Conservation (phyloP, 2,797 vertebrate genomes). For the Onychomys leucogaster region DNA sequence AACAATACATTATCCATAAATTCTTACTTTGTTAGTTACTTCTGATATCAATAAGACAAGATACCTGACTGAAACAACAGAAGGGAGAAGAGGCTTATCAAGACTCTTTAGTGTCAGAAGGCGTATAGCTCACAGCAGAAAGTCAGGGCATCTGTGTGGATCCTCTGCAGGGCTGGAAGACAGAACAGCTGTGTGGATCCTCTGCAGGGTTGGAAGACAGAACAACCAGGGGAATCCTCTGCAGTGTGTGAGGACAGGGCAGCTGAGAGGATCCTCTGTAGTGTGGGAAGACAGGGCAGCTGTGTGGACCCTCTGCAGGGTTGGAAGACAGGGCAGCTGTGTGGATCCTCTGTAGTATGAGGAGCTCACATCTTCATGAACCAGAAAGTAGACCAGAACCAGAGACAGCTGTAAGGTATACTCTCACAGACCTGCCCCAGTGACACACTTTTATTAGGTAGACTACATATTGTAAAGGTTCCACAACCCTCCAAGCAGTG, state of each 20-base stretch:
- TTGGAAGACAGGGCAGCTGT: accelerated
- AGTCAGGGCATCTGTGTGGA: neutral
- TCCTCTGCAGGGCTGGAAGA: neutral
- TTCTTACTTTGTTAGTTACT: neutral
- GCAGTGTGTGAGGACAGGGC: neutral
- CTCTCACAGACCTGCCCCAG: neutral
- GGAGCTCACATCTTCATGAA: neutral
- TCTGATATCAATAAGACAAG: neutral
- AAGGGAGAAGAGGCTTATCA: neutral
- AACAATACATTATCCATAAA: neutral
- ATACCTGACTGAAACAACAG: neutral
- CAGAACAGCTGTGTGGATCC: neutral
- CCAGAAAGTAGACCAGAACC: neutral
- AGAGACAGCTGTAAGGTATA: neutral
- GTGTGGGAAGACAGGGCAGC: neutral
- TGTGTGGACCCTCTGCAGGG: neutral
- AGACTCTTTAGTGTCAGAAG: neutral
- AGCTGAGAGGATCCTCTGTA: neutral
- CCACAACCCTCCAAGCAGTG: neutral
- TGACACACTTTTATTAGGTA: neutral
- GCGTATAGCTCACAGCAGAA: neutral
- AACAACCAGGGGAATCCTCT: too few species aligned
- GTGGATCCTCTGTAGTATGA: neutral
- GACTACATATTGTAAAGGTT: neutral
- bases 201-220: too few species aligned